phyloP scores from a whole-genome alignment of 2,888 invertebrate species.

The Dicranocentrus wangi region DNA sequence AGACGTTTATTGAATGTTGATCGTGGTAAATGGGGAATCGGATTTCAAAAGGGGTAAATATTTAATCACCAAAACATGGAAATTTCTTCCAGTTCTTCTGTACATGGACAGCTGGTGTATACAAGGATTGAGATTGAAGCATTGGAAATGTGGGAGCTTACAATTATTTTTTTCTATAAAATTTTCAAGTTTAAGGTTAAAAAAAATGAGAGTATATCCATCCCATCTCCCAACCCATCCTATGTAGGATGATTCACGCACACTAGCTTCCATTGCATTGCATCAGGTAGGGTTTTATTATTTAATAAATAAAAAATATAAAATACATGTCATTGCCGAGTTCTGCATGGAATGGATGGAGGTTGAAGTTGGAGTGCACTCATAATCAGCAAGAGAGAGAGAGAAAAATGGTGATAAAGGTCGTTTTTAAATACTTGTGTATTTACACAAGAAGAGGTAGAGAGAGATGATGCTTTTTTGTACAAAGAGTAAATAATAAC shows the following conservation, averaged over 20 bases:
- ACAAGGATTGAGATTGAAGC: too few relatives aligned
- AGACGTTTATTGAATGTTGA: constrained; percentile 53
- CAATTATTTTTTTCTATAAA: constrained; percentile 9
- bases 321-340: background rate
- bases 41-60: constrained; percentile 65
- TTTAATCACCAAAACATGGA: constrained; percentile 64
- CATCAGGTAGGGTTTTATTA: constrained; percentile 42
- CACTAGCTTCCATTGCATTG: constrained; percentile 59
- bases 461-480: constrained; percentile 12
- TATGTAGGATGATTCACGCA: constrained; percentile 25
- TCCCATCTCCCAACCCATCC: too few relatives aligned
- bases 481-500: background rate
- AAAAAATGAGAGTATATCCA: constrained; percentile 25
- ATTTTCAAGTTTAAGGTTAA: constrained; percentile 63
- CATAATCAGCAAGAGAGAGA: too few relatives aligned
- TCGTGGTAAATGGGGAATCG: constrained; percentile 61
- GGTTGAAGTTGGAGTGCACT: background rate
- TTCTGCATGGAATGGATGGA: background rate
- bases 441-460: constrained; percentile 52
- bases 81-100: too few relatives aligned
- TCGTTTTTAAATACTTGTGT: constrained; percentile 55
- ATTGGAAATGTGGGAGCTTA: background rate
- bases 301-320: background rate
- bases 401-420: constrained; percentile 57
- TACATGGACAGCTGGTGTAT: constrained; percentile 58